Percentiles rank a stretch among this genome's conserved stretches.
Evolutionary conservation across 1,140 invertebrate genomes (phyloP).

Genomic region (Zaprionus capensis): DNA sequence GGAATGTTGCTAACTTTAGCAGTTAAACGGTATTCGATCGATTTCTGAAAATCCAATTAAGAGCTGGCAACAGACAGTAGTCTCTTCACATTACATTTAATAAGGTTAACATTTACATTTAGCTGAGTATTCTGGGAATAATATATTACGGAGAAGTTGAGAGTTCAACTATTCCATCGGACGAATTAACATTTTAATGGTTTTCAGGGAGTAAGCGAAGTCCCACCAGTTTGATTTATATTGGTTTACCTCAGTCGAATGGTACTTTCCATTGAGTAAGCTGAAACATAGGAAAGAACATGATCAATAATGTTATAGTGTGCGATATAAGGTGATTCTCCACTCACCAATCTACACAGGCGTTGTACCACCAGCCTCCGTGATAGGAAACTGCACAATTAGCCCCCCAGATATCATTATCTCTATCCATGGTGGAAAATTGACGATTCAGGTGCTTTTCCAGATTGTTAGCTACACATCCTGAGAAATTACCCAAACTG

Average conservation of each 20-base stretch:
- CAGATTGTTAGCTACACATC: neutral
- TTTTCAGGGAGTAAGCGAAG: neutral
- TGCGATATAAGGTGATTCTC: neutral
- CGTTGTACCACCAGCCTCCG: neutral
- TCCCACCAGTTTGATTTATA: neutral
- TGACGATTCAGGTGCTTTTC: neutral
- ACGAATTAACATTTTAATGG: neutral
- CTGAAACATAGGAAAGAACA: neutral
- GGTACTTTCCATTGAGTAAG: neutral
- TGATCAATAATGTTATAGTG: neutral
- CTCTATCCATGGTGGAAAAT: neutral
- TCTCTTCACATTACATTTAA: neutral
- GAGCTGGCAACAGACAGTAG: no score
- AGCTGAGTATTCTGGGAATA: neutral
- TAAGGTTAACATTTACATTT: neutral
- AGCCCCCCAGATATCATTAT: neutral
- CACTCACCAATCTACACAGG: neutral
- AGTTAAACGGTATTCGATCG: neutral
- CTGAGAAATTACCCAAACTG: neutral
- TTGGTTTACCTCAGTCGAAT: neutral
- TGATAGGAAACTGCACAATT: neutral
- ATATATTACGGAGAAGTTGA: neutral
- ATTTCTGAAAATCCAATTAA: conserved; percentile 21
- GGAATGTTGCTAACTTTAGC: conserved; percentile 26
- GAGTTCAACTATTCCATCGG: neutral